A percentile compares a stretch with the other conserved stretches of the same genome.
Evolutionary conservation across 2,888 invertebrate species (phyloP).

Genomic region (Drosophila borborema): DNA sequence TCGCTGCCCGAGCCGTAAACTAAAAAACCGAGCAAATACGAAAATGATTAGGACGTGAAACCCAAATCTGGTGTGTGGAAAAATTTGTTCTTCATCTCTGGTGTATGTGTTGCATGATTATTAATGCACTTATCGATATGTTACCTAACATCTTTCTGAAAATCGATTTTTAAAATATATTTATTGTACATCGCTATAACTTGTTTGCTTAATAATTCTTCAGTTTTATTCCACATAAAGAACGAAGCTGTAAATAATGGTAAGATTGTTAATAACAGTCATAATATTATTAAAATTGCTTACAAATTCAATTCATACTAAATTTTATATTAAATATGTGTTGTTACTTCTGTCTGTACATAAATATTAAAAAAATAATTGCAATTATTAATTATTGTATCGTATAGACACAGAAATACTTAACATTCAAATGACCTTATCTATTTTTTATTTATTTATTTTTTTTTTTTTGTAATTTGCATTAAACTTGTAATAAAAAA

Average conservation of each 20-base stretch:
- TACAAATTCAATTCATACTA: no score
- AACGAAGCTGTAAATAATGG: slow-evolving; percentile 28
- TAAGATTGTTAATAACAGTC: slow-evolving; percentile 13
- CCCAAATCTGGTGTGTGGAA: no score
- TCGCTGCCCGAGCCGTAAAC: no score
- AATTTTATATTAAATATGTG: no score
- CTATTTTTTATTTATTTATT: neutral
- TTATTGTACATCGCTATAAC: slow-evolving; percentile 29
- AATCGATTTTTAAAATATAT: neutral
- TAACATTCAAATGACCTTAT: slow-evolving; percentile 60
- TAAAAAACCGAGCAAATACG: no score
- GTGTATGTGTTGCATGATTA: no score
- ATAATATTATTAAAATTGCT: neutral
- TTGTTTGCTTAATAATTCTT: slow-evolving; percentile 19
- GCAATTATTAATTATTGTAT: neutral
- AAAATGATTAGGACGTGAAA: no score
- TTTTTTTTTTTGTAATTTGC: neutral
- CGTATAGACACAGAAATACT: neutral
- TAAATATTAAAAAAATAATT: neutral
- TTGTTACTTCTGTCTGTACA: neutral
- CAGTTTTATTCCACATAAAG: slow-evolving; percentile 9
- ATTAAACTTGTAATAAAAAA: no score
- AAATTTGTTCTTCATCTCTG: no score
- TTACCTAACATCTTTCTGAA: neutral
- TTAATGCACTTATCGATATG: neutral